phyloP scores from a whole-genome alignment of 1,140 invertebrate genomes.

The Drosophila pseudoananassae region DNA sequence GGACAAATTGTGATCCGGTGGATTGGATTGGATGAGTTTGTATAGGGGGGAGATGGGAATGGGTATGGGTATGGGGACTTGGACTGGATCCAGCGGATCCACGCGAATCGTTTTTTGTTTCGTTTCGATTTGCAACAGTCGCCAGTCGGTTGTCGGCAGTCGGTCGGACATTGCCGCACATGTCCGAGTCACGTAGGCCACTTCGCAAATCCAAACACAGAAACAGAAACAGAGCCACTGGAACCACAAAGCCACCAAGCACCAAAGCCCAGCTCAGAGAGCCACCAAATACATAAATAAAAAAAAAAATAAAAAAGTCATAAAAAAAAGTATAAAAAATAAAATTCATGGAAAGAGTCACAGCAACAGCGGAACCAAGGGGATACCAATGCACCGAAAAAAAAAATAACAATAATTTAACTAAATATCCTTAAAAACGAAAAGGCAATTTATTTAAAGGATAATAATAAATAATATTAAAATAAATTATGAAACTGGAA shows the following conservation, averaged over 20 bases:
- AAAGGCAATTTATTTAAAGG: background rate
- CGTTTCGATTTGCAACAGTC: slow-evolving; percentile 55
- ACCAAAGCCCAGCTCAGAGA: slow-evolving; percentile 32
- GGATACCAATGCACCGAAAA: slow-evolving; percentile 4
- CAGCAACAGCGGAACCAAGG: slow-evolving; percentile 13
- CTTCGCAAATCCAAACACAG: slow-evolving; percentile 20
- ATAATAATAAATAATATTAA: background rate
- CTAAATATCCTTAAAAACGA: background rate
- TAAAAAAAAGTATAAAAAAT: slow-evolving; percentile 15
- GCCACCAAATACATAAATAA: slow-evolving; percentile 15
- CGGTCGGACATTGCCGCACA: slow-evolving; percentile 65
- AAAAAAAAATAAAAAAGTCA: slow-evolving; percentile 11
- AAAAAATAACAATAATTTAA: slow-evolving; percentile 2
- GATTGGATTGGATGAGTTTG: background rate
- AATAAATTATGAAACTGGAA: too few relatives aligned
- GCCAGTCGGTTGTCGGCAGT: slow-evolving; percentile 24
- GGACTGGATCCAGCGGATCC: slow-evolving; percentile 19
- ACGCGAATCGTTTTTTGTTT: slow-evolving; percentile 1
- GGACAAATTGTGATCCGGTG: slow-evolving; percentile 69
- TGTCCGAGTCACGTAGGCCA: slow-evolving; percentile 77
- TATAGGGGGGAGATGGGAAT: background rate
- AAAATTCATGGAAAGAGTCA: slow-evolving; percentile 19
- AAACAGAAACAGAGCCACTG: slow-evolving; percentile 8
- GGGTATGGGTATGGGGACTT: slow-evolving; percentile 1
- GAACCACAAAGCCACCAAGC: background rate